Conservation (phyloP, 2,888 invertebrate genomes). For the Campoletis raptor region DNA sequence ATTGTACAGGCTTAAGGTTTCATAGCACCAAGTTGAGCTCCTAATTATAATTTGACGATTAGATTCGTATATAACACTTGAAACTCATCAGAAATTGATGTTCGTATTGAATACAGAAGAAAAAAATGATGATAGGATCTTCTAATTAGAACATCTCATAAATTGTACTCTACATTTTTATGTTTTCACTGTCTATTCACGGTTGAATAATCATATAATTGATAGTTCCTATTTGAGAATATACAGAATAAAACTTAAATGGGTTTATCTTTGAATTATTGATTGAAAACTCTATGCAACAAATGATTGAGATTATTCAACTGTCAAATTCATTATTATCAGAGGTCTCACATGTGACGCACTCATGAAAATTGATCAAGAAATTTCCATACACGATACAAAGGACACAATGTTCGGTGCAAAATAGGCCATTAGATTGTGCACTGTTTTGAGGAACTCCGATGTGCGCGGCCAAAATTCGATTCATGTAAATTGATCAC, state of each 20-base stretch:
- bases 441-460: not conserved
- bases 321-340: not conserved
- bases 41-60: not conserved
- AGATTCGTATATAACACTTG: not conserved
- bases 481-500: not conserved
- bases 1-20: not conserved
- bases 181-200: not conserved
- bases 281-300: not conserved
- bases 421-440: not conserved
- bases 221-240: too few relatives aligned
- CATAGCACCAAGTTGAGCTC: not conserved
- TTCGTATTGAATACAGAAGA: not conserved
- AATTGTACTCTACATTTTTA: not conserved
- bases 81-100: not conserved
- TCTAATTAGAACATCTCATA: not conserved
- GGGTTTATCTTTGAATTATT: not conserved
- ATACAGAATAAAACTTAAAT: not conserved
- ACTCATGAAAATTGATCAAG: not conserved
- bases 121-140: not conserved
- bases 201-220: too few relatives aligned
- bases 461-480: not conserved
- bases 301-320: not conserved
- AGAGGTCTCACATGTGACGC: not conserved
- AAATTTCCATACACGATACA: not conserved
- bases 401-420: not conserved